Percentiles rank a stretch among this genome's conserved stretches.
Conservation (phyloP, 2,113 vertebrate genomes). For the Talpa occidentalis region DNA sequence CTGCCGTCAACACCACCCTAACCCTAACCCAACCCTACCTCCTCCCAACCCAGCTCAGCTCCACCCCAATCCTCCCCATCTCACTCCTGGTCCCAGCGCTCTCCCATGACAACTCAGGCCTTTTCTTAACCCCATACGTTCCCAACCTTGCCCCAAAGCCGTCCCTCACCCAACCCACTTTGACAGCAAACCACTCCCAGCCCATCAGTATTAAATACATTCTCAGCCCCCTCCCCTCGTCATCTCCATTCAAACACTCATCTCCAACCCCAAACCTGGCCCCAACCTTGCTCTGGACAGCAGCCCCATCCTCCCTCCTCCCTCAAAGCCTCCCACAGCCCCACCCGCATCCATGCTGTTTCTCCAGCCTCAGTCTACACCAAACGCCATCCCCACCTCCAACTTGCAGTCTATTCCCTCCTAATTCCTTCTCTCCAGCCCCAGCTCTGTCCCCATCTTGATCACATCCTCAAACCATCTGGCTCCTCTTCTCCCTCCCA, state of each 20-base stretch:
- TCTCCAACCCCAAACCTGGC: neutral
- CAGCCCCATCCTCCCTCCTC: neutral
- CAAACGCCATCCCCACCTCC: neutral
- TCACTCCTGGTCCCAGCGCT: neutral
- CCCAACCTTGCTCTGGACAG: neutral
- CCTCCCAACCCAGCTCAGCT: neutral
- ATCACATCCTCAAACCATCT: neutral
- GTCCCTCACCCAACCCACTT: neutral
- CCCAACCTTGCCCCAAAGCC: neutral
- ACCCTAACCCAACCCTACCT: neutral
- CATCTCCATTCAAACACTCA: neutral
- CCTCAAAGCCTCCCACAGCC: neutral
- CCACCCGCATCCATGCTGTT: neutral
- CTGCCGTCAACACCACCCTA: accelerated
- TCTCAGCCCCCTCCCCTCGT: neutral
- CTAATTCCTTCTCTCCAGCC: too few relatives aligned
- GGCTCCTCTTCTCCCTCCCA: neutral
- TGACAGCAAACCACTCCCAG: neutral
- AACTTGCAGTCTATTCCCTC: neutral
- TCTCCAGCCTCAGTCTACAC: neutral
- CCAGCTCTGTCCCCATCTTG: neutral
- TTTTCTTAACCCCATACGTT: neutral
- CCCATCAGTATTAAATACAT: too few relatives aligned
- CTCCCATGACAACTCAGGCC: too few relatives aligned
- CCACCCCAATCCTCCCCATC: neutral